phyloP scores from a whole-genome alignment of 2,113 vertebrate genomes.

The Micronisus gabar region DNA sequence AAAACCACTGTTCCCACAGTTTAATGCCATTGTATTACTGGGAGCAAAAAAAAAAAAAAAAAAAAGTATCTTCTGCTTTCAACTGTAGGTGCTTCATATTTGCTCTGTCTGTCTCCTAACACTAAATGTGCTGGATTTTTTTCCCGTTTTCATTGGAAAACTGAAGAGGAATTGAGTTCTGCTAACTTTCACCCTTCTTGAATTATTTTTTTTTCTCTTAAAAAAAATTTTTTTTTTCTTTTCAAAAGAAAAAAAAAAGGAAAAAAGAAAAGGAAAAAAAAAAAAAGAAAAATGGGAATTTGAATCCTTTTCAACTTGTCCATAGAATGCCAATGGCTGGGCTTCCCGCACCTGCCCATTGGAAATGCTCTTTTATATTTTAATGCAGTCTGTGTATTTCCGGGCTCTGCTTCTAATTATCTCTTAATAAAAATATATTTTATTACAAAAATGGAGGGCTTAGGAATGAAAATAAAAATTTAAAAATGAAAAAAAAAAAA shows the following conservation, averaged over 20 bases:
- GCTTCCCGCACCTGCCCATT: slow-evolving; percentile 46
- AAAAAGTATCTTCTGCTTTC: slow-evolving; percentile 65
- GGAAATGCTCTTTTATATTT: slow-evolving; percentile 71
- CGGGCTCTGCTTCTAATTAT: slow-evolving; percentile 75
- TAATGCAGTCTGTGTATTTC: slow-evolving; percentile 72
- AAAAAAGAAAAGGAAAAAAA: not conserved
- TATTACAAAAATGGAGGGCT: slow-evolving; percentile 68
- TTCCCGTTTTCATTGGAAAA: slow-evolving; percentile 70
- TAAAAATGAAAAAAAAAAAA: not conserved
- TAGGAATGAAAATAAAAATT: slow-evolving; percentile 52
- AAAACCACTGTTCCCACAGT: slow-evolving; percentile 52
- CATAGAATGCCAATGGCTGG: slow-evolving; percentile 41
- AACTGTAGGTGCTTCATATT: slow-evolving; percentile 75
- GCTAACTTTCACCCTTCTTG: slow-evolving; percentile 56
- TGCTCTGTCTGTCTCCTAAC: slow-evolving; percentile 75
- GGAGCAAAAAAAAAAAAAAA: no score
- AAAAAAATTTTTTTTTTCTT: not conserved
- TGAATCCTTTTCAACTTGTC: slow-evolving; percentile 59
- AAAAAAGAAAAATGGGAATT: slow-evolving; percentile 6
- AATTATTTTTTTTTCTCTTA: slow-evolving; percentile 14
- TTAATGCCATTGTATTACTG: slow-evolving; percentile 30
- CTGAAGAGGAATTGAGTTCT: slow-evolving; percentile 62
- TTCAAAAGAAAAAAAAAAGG: not conserved
- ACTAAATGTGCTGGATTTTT: slow-evolving; percentile 70
- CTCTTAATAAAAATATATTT: slow-evolving; percentile 79